phyloP scores from a whole-genome alignment of 2,797 vertebrate genomes.

The Passerculus sandwichensis region DNA sequence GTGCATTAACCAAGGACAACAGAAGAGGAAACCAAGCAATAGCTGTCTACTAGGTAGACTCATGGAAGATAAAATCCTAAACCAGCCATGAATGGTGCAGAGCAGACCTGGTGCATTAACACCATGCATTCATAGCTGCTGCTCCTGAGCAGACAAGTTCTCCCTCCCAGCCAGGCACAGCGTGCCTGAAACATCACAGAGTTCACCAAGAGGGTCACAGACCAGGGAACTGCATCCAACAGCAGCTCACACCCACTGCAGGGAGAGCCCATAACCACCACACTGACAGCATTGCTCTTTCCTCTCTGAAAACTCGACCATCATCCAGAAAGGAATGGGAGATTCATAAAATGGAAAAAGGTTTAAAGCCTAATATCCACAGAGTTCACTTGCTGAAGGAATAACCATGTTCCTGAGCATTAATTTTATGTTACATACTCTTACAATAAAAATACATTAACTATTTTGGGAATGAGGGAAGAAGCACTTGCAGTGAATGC shows the following conservation, averaged over 20 bases:
- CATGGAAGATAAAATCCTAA: neutral
- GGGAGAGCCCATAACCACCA: neutral
- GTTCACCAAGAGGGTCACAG: accelerated
- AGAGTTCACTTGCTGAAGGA: neutral
- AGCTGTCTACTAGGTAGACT: neutral
- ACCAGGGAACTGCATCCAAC: neutral
- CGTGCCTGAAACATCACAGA: neutral
- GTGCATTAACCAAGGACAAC: neutral
- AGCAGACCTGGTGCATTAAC: neutral
- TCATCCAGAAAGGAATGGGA: neutral
- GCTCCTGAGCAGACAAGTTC: neutral
- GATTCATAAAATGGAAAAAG: neutral
- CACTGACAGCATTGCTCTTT: neutral
- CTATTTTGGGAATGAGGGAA: neutral
- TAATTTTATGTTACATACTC: neutral
- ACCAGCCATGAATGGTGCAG: neutral
- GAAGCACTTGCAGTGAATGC: neutral
- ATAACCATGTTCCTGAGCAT: neutral
- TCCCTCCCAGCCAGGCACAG: neutral
- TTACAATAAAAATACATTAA: neutral
- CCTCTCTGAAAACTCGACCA: neutral
- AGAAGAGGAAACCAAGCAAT: neutral
- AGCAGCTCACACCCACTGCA: neutral
- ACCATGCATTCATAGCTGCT: accelerated
- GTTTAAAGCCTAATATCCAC: neutral